Percentiles rank a stretch among this genome's conserved stretches.
Evolutionary conservation across 92 coral and sea anemone species (phyloP).

Genomic region (Paragorgia papillata): DNA sequence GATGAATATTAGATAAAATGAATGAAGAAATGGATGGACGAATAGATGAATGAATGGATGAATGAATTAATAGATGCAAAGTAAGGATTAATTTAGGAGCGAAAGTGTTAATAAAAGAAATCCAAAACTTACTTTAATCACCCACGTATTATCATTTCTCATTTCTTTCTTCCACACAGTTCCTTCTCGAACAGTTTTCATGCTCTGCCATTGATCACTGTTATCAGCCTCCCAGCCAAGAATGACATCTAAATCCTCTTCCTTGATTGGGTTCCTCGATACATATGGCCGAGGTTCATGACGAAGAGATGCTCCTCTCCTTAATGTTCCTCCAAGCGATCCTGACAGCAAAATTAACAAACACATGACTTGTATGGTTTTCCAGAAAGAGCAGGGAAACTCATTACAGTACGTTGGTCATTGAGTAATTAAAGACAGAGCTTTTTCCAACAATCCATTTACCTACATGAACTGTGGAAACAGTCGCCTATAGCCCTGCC

Average conservation of each 20-base stretch:
- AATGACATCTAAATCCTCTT: slow-evolving; percentile 83
- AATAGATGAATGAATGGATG: no score
- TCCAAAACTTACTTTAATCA: slow-evolving; percentile 65
- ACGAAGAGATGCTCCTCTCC: slow-evolving; percentile 63
- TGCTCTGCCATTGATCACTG: slow-evolving; percentile 71
- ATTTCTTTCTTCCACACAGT: slow-evolving; percentile 80
- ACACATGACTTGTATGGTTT: no score
- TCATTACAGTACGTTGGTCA: no score
- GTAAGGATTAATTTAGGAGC: background rate
- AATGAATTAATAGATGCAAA: background rate
- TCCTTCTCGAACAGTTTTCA: slow-evolving; percentile 74
- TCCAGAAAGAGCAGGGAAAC: no score
- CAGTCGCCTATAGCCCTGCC: no score
- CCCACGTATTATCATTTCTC: slow-evolving; percentile 67
- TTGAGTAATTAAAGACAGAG: background rate
- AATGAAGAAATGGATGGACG: no score
- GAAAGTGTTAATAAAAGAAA: no score
- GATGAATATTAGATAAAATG: no score
- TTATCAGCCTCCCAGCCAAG: slow-evolving; percentile 78
- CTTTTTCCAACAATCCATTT: no score
- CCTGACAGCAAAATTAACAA: background rate
- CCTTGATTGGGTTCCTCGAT: slow-evolving; percentile 87
- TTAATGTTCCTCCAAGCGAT: slow-evolving; percentile 33
- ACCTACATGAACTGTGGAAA: no score
- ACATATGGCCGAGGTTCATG: slow-evolving; percentile 98